These are phyloP conservation scores for Drosophila lacteicornis DNA, from an alignment of 1,140 invertebrate genomes.

Conservation along the genomic window DNA sequence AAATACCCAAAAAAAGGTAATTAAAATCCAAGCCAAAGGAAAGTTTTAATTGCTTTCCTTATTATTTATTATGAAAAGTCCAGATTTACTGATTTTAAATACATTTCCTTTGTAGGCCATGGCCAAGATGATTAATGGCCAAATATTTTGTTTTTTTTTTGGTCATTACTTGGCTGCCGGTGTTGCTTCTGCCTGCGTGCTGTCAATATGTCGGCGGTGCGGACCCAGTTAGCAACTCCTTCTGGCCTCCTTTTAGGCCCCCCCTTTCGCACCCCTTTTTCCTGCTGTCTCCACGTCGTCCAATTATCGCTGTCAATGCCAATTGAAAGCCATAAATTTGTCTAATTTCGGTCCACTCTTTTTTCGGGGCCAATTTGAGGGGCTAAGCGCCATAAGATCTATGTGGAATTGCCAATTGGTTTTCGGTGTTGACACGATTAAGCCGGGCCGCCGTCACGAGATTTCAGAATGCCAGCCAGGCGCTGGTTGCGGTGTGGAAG, in stretches of 20 bases:
- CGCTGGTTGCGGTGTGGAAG: neutral
- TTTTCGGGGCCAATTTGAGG: slow-evolving; percentile 9
- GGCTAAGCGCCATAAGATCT: slow-evolving; percentile 18
- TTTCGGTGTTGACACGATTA: slow-evolving; percentile 65
- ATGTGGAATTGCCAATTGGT: slow-evolving; percentile 36
- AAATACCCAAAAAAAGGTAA: neutral
- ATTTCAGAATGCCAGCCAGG: neutral
- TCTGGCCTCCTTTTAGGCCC: neutral
- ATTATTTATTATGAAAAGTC: neutral
- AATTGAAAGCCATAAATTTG: slow-evolving; percentile 74
- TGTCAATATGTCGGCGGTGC: slow-evolving; percentile 37
- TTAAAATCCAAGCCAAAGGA: neutral
- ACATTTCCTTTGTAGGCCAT: slow-evolving; percentile 53
- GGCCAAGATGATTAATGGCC: slow-evolving; percentile 59
- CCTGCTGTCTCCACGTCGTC: slow-evolving; percentile 28
- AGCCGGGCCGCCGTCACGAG: slow-evolving; percentile 8
- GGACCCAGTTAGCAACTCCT: slow-evolving; percentile 17
- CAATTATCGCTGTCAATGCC: slow-evolving; percentile 70
- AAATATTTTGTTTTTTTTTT: slow-evolving; percentile 17
- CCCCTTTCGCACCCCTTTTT: neutral
- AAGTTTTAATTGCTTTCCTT: slow-evolving; percentile 4
- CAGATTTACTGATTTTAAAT: slow-evolving; percentile 6
- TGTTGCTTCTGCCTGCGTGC: slow-evolving; percentile 46
- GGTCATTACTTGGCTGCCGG: slow-evolving; percentile 36
- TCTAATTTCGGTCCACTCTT: slow-evolving; percentile 13